Base-by-base conservation (phyloP, 1,140 invertebrate genomes). In the Chironomus striatipennis region DNA sequence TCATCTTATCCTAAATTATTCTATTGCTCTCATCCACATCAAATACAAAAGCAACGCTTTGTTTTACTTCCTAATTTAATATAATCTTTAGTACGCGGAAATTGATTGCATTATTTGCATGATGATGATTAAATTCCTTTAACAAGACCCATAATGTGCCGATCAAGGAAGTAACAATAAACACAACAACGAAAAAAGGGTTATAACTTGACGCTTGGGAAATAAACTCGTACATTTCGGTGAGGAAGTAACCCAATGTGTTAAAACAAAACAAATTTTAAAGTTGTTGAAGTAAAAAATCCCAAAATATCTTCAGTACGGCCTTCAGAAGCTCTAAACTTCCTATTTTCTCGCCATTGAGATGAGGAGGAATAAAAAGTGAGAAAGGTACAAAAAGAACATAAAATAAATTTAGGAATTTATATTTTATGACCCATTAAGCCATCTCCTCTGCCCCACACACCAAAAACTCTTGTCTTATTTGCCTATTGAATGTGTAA, bases 341-440 rank as follows among this genome's bases (percentile, higher is more conserved):
- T 34, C 24, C 24, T 34, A 34, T 34, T 34, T 34, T 34, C 24
- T 34, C n/a, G n/a, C n/a, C n/a, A n/a, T n/a, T n/a, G n/a, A n/a
- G 24, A 34, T 2, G 5, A 34, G 1, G 24, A 34, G 24, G 24
- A 34, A 34, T 57, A 57, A 57, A 57, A n/a, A n/a, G 47, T n/a
- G 47, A 57, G n/a, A 57, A 57, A 57, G 47, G 47, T 57, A 57
- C 47, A 57, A 12, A 47, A 57, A n/a, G 47, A 57, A 57, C 47
- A 57, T 57, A 57, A 57, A 57, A 57, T 57, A 57, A 57, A 57
- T 57, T 57, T 17, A 70, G 20, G 20, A 70, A 70, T 70, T 70
- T 70, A 70, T 70, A 70, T 70, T 70, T 70, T 70, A 70, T 70
- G 65, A 70, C 65, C 65, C 65, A 70, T 70, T 20, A 70, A 21